Evolutionary conservation across 2,888 invertebrate genomes (phyloP).

Genomic region (Mantis religiosa): DNA sequence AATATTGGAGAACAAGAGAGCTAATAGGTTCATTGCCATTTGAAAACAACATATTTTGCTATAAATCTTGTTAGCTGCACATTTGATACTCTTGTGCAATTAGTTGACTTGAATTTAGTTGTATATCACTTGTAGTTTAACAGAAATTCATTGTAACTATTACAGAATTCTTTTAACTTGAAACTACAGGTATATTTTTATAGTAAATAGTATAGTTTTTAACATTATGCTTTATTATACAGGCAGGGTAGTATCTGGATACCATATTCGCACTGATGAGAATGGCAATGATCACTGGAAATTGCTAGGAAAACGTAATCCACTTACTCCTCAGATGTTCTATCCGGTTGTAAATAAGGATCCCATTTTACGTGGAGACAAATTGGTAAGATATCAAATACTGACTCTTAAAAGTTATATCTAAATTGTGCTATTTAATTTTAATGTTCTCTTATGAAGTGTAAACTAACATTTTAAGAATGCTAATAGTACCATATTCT

Average conservation of each 20-base stretch:
- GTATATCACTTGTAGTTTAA: too few species aligned
- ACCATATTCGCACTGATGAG: conserved; percentile 59
- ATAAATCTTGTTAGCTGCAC: too few species aligned
- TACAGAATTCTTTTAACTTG: not conserved
- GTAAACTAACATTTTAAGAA: too few species aligned
- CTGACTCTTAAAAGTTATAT: too few species aligned
- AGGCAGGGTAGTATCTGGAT: conserved; percentile 81
- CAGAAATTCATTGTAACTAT: not conserved
- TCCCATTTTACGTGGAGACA: conserved; percentile 66
- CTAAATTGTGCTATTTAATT: too few species aligned
- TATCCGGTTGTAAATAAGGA: conserved; percentile 67
- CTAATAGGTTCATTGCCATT: too few species aligned
- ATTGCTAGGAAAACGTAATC: conserved; percentile 79
- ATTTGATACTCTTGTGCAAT: too few species aligned
- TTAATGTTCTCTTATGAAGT: too few species aligned
- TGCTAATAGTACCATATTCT: too few species aligned
- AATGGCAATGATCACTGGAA: conserved; percentile 67
- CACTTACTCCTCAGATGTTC: conserved; percentile 91
- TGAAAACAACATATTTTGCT: too few species aligned
- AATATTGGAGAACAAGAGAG: too few species aligned
- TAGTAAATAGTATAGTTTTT: not conserved
- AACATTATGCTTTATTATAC: conserved; percentile 33
- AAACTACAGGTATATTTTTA: not conserved
- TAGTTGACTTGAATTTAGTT: too few species aligned
- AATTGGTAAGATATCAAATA: conserved; percentile 48